These are phyloP conservation scores for Vespertilio murinus DNA, from an alignment of 2,797 vertebrate genomes.

Conservation along the genomic window DNA sequence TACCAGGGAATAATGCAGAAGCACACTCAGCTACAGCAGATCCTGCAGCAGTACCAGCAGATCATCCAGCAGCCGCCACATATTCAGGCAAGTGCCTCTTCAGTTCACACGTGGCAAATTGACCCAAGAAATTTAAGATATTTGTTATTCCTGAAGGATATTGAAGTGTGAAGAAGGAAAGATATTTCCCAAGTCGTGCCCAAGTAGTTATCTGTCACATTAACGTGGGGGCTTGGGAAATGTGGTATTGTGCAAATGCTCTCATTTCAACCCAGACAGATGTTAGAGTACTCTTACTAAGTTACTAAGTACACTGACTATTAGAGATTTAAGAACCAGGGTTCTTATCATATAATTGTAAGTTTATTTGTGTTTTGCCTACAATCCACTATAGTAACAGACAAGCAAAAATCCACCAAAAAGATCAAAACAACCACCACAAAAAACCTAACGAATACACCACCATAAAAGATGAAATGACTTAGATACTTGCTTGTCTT, in stretches of 20 bases:
- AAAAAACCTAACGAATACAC: neutral
- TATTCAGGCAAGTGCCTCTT: constrained; percentile 86
- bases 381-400: neutral
- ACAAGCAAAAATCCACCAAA: neutral
- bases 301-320: neutral
- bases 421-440: neutral
- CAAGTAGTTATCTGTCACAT: neutral
- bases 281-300: neutral
- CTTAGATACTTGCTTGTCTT: constrained; percentile 37
- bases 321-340: neutral
- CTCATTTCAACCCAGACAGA: neutral
- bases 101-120: neutral
- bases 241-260: neutral
- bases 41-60: constrained; percentile 95
- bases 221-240: neutral
- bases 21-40: constrained; percentile 93
- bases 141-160: constrained; percentile 9
- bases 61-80: constrained; percentile 93
- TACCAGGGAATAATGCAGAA: constrained; percentile 99
- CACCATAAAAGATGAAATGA: neutral
- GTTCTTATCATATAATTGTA: neutral
- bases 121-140: neutral
- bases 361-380: neutral
- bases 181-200: neutral
- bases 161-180: neutral